These are phyloP conservation scores for Thereuonema tuberculata DNA, from an alignment of 1,140 invertebrate genomes.

Conservation along the genomic window DNA sequence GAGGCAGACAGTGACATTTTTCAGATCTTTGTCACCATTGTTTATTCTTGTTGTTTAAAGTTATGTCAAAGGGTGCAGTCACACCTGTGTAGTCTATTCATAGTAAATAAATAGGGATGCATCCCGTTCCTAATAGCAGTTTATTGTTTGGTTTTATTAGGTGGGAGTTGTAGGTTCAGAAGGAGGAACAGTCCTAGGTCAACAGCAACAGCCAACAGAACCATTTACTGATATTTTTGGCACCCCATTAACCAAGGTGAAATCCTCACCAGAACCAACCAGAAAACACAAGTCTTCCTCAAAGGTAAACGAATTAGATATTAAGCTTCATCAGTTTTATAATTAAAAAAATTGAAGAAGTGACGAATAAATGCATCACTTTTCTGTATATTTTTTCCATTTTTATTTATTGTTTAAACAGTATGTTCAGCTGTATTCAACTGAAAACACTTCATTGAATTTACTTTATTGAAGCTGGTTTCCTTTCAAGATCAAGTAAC, in stretches of 20 bases:
- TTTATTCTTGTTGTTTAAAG: no score
- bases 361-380: not conserved
- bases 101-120: no score
- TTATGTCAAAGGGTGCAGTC: no score
- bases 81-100: no score
- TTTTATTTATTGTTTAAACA: not conserved
- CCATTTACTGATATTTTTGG: conserved; percentile 66
- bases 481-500: no score
- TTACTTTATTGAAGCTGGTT: not conserved
- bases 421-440: not conserved
- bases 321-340: not conserved
- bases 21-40: no score
- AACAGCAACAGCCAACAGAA: conserved; percentile 37
- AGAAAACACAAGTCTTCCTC: conserved; percentile 30
- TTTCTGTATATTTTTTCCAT: not conserved
- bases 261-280: conserved; percentile 44
- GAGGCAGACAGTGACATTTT: no score
- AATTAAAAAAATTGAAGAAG: not conserved
- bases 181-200: not conserved
- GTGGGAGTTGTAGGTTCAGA: not conserved
- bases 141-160: no score
- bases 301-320: conserved; percentile 2
- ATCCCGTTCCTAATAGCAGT: no score
- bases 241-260: conserved; percentile 40
- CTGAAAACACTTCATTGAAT: not conserved